These are phyloP conservation scores for Agriopis aurantiaria DNA, from an alignment of 2,888 invertebrate genomes.

Conservation along the genomic window DNA sequence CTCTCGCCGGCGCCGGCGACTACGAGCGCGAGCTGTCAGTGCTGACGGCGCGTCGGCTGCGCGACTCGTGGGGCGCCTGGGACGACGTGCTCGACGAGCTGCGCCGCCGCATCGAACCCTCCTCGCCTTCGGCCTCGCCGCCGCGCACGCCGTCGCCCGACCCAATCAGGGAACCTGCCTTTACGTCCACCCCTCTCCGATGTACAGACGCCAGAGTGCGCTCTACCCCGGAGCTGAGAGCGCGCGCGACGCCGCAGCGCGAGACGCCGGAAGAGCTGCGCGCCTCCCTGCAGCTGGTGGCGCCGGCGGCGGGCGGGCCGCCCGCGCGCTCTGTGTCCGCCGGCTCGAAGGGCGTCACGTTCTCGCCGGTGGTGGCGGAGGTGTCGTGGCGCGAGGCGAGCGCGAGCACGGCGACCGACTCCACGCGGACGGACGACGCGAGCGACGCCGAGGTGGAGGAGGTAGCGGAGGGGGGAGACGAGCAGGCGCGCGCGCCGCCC, in stretches of 20 bases:
- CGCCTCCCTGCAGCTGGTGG: slow-evolving; percentile 86
- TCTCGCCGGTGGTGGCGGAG: slow-evolving; percentile 92
- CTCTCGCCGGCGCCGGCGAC: slow-evolving; percentile 82
- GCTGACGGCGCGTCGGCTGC: slow-evolving; percentile 81
- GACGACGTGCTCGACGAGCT: slow-evolving; percentile 81
- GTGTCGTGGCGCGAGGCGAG: slow-evolving; percentile 91
- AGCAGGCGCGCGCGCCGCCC: slow-evolving; percentile 68
- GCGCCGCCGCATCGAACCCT: slow-evolving; percentile 75
- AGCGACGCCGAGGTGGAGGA: slow-evolving; percentile 76
- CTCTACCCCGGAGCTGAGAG: slow-evolving; percentile 88
- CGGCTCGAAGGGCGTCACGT: slow-evolving; percentile 90
- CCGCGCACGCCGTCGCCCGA: slow-evolving; percentile 79
- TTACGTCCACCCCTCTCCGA: slow-evolving; percentile 87
- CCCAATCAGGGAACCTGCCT: slow-evolving; percentile 76
- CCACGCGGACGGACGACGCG: slow-evolving; percentile 78
- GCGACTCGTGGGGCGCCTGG: slow-evolving; percentile 83
- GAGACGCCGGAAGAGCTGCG: slow-evolving; percentile 83
- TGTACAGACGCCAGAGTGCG: slow-evolving; percentile 73
- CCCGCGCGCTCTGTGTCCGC: slow-evolving; percentile 79
- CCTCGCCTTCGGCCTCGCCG: slow-evolving; percentile 72
- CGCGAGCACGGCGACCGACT: slow-evolving; percentile 72
- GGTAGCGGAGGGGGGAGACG: slow-evolving; percentile 63
- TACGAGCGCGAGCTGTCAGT: slow-evolving; percentile 86
- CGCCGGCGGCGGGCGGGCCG: slow-evolving; percentile 63
- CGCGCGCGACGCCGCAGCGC: slow-evolving; percentile 73